Evolutionary conservation across 2,113 vertebrate genomes (phyloP).

Genomic region (Tenrec ecaudatus): DNA sequence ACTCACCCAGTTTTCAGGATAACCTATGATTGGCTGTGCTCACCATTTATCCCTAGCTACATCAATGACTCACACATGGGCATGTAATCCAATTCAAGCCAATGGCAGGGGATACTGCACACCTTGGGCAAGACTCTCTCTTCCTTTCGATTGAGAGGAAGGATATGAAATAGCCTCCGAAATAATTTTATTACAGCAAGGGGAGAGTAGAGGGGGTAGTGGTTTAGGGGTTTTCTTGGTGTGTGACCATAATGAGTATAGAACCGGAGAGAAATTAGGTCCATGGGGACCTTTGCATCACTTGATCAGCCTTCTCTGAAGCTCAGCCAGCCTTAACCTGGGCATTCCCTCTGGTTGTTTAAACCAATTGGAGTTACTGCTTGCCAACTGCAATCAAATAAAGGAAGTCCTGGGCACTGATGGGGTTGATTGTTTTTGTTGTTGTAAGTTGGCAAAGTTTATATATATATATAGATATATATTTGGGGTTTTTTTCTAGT

Average conservation of each 20-base stretch:
- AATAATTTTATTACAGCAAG: background rate
- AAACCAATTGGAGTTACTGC: slow-evolving; percentile 18
- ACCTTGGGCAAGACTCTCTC: background rate
- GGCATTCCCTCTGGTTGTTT: background rate
- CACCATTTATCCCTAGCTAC: background rate
- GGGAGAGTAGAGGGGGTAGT: background rate
- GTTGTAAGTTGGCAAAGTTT: too few relatives aligned
- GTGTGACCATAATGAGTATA: background rate
- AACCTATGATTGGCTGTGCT: background rate
- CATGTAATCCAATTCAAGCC: background rate
- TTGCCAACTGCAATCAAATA: background rate
- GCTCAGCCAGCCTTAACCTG: background rate
- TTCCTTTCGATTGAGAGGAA: background rate
- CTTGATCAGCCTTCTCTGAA: background rate
- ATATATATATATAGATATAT: background rate
- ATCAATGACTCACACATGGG: background rate
- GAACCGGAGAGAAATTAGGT: background rate
- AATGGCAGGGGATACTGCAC: background rate
- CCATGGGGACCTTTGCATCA: background rate
- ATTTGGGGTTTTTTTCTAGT: too few relatives aligned
- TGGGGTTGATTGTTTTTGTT: background rate
- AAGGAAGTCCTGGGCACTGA: too few relatives aligned
- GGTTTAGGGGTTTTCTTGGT: background rate
- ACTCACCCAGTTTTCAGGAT: background rate
- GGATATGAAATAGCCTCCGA: background rate